phyloP scores from a whole-genome alignment of 2,113 vertebrate genomes.

The Malurus cyaneus region DNA sequence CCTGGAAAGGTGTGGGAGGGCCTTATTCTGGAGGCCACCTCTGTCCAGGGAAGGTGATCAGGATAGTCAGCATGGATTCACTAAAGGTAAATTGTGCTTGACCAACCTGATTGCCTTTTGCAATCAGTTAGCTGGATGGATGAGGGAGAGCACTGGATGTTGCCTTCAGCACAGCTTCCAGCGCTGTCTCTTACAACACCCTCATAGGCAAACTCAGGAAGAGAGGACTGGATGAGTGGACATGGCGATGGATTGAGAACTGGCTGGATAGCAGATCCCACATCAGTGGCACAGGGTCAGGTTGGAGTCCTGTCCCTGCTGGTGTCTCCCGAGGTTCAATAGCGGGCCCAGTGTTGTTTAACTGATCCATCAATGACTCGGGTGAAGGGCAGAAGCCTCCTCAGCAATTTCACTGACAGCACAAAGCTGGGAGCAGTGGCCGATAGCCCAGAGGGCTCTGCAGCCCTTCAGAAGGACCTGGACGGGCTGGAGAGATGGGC shows the following conservation, averaged over 20 bases:
- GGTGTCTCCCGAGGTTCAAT: rapidly evolving
- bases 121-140: rapidly evolving
- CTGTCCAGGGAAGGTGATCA: background rate
- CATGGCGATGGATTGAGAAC: background rate
- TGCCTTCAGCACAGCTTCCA: background rate
- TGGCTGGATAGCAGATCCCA: background rate
- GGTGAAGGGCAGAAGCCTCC: background rate
- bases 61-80: background rate
- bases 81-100: background rate
- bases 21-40: background rate
- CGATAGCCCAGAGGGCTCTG: background rate
- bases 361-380: background rate
- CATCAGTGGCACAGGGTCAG: background rate
- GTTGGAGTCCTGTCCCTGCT: rapidly evolving
- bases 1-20: background rate
- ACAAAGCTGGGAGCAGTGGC: background rate
- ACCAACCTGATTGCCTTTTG: background rate
- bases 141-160: background rate
- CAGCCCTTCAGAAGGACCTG: background rate
- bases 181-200: background rate
- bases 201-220: background rate
- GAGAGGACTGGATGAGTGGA: background rate
- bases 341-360: background rate
- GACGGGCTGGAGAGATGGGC: background rate
- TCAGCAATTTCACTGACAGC: background rate